phyloP scores from a whole-genome alignment of 2,113 vertebrate genomes.

The Poeciliopsis turrubarensis region DNA sequence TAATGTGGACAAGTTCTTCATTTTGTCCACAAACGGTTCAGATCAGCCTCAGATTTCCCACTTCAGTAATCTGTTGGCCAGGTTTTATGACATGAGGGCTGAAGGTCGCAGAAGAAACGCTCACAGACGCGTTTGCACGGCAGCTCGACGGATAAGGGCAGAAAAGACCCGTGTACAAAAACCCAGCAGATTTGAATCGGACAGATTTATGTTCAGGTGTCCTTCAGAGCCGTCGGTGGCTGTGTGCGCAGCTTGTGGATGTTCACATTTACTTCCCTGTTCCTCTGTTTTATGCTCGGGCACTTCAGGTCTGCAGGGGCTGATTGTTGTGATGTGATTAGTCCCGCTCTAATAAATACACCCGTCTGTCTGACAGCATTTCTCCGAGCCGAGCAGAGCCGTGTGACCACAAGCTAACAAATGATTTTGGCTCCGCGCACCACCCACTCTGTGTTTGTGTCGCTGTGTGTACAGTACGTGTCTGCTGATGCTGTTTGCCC shows the following conservation, averaged over 20 bases:
- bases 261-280: conserved; percentile 26
- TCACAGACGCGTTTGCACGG: neutral
- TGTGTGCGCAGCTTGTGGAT: conserved; percentile 28
- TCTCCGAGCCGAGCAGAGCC: conserved; percentile 4
- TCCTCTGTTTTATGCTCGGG: conserved; percentile 1
- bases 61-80: neutral
- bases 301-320: conserved; percentile 6
- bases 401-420: neutral
- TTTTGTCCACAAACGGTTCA: neutral
- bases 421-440: conserved; percentile 12
- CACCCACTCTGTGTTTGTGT: neutral
- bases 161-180: neutral
- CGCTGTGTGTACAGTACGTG: neutral
- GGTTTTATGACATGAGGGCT: conserved; percentile 4
- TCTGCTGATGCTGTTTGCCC: neutral
- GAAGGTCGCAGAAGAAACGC: neutral
- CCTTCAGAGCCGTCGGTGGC: conserved; percentile 1
- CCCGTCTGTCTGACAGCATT: conserved; percentile 52
- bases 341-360: conserved; percentile 58
- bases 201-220: conserved; percentile 3
- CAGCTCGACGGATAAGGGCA: neutral
- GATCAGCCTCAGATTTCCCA: neutral
- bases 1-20: neutral
- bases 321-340: conserved; percentile 61
- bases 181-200: neutral